Evolutionary conservation across 2,888 invertebrate species (phyloP).

Genomic region (Patella ulyssiponensis): DNA sequence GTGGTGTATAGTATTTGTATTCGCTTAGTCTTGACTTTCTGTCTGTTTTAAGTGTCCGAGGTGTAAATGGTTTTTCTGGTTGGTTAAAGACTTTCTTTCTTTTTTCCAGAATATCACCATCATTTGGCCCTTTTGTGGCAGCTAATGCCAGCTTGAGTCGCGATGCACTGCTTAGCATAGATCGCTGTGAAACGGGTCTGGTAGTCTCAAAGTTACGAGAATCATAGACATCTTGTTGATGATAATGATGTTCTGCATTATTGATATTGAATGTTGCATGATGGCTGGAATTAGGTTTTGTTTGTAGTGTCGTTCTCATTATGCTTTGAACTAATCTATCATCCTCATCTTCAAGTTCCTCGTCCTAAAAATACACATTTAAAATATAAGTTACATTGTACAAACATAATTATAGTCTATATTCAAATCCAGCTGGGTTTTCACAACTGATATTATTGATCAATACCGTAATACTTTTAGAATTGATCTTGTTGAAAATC

Average conservation of each 20-base stretch:
- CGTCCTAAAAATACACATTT: constrained; percentile 24
- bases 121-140: constrained; percentile 49
- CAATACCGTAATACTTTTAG: too few relatives aligned
- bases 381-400: too few relatives aligned
- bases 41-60: constrained; percentile 65
- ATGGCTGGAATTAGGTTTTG: constrained; percentile 29
- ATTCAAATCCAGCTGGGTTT: too few relatives aligned
- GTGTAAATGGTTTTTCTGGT: constrained; percentile 67
- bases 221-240: constrained; percentile 18
- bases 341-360: constrained; percentile 61
- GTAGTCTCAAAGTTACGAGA: not conserved
- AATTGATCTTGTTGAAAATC: too few relatives aligned
- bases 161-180: constrained; percentile 43
- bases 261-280: constrained; percentile 36
- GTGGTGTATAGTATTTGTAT: constrained; percentile 67
- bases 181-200: constrained; percentile 47
- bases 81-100: constrained; percentile 66
- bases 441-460: too few relatives aligned
- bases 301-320: constrained; percentile 56
- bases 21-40: constrained; percentile 61
- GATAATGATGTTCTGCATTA: constrained; percentile 11
- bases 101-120: constrained; percentile 65
- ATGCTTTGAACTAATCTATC: constrained; percentile 56
- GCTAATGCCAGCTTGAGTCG: constrained; percentile 31
- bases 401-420: too few relatives aligned